Percentiles rank a stretch among this genome's conserved stretches.
Conservation (phyloP, 2,797 vertebrate species). For the Sciurus carolinensis region DNA sequence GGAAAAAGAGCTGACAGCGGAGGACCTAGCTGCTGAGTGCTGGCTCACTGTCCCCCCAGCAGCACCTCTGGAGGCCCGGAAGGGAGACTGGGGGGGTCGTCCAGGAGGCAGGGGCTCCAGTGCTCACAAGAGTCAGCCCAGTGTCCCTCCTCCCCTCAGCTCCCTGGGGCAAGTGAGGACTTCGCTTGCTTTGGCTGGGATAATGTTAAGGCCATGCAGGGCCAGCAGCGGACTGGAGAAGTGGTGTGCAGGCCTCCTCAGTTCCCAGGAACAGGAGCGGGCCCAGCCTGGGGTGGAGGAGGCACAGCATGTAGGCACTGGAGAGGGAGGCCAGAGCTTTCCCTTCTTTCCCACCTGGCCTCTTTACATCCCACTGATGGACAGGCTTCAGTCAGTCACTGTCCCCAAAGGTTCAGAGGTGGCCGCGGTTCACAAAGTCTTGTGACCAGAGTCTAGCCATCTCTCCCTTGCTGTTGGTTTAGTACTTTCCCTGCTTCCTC, state of each 20-base stretch:
- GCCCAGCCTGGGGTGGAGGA: not conserved
- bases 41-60: not conserved
- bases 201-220: not conserved
- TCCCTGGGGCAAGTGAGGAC: not conserved
- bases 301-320: not conserved
- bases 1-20: not conserved
- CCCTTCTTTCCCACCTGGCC: not conserved
- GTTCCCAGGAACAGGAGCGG: not conserved
- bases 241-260: accelerated
- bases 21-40: not conserved
- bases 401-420: not conserved
- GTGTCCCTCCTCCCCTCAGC: not conserved
- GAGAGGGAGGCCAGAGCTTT: not conserved
- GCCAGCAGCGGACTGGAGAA: not conserved
- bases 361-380: not conserved
- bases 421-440: not conserved
- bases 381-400: not conserved
- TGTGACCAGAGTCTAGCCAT: not conserved
- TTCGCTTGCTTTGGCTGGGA: not conserved
- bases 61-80: not conserved
- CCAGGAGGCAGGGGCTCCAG: not conserved
- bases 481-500: not conserved
- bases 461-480: not conserved
- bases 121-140: not conserved
- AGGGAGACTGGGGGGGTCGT: not conserved